Percentiles rank a stretch among this genome's conserved stretches.
Evolutionary conservation across 2,888 invertebrate species (phyloP).

Genomic region (Epistrophe grossulariae): DNA sequence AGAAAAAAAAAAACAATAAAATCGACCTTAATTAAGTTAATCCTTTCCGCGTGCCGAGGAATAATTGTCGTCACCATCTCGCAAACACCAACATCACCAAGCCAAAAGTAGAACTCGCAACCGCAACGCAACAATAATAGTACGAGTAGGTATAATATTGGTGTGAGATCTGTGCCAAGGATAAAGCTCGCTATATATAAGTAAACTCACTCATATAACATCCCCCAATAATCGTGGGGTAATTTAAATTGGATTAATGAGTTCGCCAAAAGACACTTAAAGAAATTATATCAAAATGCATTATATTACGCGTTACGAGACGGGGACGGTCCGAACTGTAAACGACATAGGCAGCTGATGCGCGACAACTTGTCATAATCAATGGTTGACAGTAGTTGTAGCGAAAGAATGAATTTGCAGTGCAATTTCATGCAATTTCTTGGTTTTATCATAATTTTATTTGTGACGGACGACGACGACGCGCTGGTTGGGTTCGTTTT

Average conservation of each 20-base stretch:
- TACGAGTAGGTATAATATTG: too few species aligned
- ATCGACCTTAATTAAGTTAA: conserved; percentile 68
- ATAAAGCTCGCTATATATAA: conserved; percentile 27
- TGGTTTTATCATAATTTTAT: conserved; percentile 44
- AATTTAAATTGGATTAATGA: conserved; percentile 75
- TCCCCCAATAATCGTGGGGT: conserved; percentile 60
- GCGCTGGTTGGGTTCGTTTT: conserved; percentile 15
- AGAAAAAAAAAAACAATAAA: conserved; percentile 10
- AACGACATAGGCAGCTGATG: conserved; percentile 69
- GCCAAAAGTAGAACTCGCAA: neutral
- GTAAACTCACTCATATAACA: conserved; percentile 15
- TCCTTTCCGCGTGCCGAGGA: conserved; percentile 53
- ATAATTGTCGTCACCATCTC: conserved; percentile 38
- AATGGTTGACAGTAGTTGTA: conserved; percentile 50
- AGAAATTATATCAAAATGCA: conserved; percentile 17
- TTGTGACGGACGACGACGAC: neutral
- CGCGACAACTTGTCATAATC: conserved; percentile 75
- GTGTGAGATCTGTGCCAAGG: conserved; percentile 62
- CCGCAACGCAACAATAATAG: neutral
- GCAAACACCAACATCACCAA: neutral
- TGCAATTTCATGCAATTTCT: conserved; percentile 32
- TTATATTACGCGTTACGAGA: neutral
- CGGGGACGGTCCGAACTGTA: neutral
- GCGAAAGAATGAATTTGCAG: conserved; percentile 30
- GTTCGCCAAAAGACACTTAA: conserved; percentile 59